A percentile compares a stretch with the other conserved stretches of the same genome.
phyloP scores from a whole-genome alignment of 2,888 invertebrate species.

The Meiosimyza decipiens region DNA sequence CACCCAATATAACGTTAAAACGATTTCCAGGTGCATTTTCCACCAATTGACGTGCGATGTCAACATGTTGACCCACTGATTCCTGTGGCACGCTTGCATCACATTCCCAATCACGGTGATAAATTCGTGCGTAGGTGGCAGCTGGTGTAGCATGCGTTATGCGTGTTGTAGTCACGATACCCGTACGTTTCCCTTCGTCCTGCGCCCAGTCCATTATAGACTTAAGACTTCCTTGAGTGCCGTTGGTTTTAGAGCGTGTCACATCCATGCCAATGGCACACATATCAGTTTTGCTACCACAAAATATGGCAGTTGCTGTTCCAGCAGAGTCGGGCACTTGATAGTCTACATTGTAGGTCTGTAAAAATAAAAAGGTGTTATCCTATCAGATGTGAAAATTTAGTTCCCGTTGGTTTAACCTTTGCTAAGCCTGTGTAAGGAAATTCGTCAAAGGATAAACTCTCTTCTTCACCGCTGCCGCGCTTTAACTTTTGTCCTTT shows the following conservation, averaged over 20 bases:
- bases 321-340: constrained; percentile 79
- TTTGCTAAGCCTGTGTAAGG: constrained; percentile 73
- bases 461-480: constrained; percentile 71
- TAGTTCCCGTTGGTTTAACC: constrained; percentile 60
- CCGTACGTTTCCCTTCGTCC: constrained; percentile 70
- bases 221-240: constrained; percentile 67
- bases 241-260: constrained; percentile 54
- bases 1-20: constrained; percentile 74
- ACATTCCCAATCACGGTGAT: constrained; percentile 73
- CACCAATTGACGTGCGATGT: constrained; percentile 74
- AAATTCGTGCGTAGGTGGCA: constrained; percentile 70
- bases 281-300: constrained; percentile 73
- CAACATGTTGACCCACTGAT: constrained; percentile 66
- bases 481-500: constrained; percentile 69
- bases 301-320: constrained; percentile 75
- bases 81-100: constrained; percentile 66
- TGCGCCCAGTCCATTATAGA: constrained; percentile 73
- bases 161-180: constrained; percentile 75
- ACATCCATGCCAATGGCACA: constrained; percentile 69
- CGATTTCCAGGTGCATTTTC: constrained; percentile 72
- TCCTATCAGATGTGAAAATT: too few relatives aligned
- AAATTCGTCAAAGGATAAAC: constrained; percentile 72
- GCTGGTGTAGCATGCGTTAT: constrained; percentile 76
- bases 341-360: constrained; percentile 78
- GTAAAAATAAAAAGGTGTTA: constrained; percentile 18